Percentiles rank a stretch among this genome's conserved stretches.
Evolutionary conservation across 2,797 vertebrate genomes (phyloP).

Genomic region (Gastrophryne carolinensis): DNA sequence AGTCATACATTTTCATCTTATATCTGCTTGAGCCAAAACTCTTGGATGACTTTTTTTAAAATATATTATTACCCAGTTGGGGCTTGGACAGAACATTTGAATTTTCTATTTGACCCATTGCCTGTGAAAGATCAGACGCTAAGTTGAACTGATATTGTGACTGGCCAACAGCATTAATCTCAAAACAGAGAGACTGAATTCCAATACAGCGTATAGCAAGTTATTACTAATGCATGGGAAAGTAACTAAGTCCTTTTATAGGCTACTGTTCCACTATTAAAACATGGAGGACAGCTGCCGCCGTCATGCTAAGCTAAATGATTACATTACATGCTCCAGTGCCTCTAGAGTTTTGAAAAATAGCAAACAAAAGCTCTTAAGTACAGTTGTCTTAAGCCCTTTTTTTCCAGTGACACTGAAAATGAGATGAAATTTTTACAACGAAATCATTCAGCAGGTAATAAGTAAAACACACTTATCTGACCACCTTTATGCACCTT

Average conservation of each 20-base stretch:
- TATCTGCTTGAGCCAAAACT: too few species aligned
- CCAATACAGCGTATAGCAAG: not conserved
- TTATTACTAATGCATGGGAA: not conserved
- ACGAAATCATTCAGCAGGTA: constrained; percentile 33
- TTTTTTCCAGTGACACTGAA: not conserved
- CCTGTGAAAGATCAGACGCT: too few species aligned
- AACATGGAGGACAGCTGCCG: constrained; percentile 15
- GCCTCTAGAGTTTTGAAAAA: constrained; percentile 23
- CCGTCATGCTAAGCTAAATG: constrained; percentile 13
- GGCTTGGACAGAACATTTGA: not conserved
- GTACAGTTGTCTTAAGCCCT: constrained; percentile 20
- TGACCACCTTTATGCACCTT: constrained; percentile 25
- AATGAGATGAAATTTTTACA: not conserved
- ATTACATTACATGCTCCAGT: constrained; percentile 14
- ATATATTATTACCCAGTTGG: too few species aligned
- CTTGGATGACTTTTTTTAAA: too few species aligned
- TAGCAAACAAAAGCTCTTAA: constrained; percentile 22
- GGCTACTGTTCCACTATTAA: constrained; percentile 12
- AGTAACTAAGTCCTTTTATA: constrained; percentile 4
- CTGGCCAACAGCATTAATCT: too few species aligned
- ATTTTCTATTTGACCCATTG: too few species aligned
- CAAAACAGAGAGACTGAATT: too few species aligned
- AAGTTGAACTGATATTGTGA: too few species aligned
- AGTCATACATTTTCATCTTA: too few species aligned
- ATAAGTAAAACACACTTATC: not conserved